Conservation (phyloP, 2,113 vertebrate species). For the Rhodinocichla rosea region DNA sequence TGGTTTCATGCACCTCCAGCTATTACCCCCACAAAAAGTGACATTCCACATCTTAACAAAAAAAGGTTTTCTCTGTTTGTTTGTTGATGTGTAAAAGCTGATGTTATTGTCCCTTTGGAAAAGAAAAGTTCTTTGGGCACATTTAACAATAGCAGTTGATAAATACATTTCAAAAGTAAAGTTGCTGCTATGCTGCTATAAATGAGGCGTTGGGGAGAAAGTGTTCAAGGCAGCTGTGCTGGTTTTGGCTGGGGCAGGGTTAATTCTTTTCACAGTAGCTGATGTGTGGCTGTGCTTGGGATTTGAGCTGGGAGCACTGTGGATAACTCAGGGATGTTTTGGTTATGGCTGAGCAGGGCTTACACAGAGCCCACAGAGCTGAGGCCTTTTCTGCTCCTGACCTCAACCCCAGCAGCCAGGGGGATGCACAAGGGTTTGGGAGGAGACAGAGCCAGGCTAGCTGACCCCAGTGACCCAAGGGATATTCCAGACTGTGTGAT, state of each 20-base stretch:
- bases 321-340: not conserved
- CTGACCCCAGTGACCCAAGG: not conserved
- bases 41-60: not conserved
- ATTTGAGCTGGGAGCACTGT: not conserved
- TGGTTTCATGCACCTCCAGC: not conserved
- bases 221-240: not conserved
- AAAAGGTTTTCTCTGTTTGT: not conserved
- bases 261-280: not conserved
- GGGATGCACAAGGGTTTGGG: not conserved
- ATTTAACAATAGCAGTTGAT: slow-evolving; percentile 5
- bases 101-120: slow-evolving; percentile 45
- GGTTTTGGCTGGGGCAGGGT: not conserved
- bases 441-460: not conserved
- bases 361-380: not conserved
- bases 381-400: not conserved
- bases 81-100: slow-evolving; percentile 12
- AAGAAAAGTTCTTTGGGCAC: slow-evolving; percentile 29
- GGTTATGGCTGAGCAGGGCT: not conserved
- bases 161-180: slow-evolving; percentile 24
- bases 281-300: not conserved
- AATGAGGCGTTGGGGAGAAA: slow-evolving; percentile 7
- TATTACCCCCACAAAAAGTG: not conserved
- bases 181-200: not conserved
- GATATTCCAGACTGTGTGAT: not conserved
- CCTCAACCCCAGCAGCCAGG: not conserved